Conservation (phyloP, 2,113 vertebrate genomes). For the Crotalus horridus region DNA sequence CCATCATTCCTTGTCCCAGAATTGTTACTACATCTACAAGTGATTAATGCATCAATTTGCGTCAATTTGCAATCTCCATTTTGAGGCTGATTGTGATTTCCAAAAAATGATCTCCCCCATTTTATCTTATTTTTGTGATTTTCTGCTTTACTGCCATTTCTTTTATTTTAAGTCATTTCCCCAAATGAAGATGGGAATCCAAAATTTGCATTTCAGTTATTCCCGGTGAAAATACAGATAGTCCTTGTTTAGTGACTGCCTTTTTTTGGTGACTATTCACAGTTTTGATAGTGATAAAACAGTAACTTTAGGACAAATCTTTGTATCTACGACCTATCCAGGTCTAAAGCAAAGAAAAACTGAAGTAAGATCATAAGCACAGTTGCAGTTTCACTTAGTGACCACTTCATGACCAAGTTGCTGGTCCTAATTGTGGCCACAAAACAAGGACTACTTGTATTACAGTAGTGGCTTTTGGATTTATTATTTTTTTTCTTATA, state of each 20-base stretch:
- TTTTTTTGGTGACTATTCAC: not conserved
- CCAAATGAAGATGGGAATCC: not conserved
- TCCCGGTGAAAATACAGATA: not conserved
- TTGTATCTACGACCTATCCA: not conserved
- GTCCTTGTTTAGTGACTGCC: not conserved
- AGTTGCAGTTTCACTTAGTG: not conserved
- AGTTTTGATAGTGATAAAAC: not conserved
- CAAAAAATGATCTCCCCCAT: not conserved
- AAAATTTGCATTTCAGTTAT: not conserved
- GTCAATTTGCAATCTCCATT: not conserved
- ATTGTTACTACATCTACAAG: not conserved
- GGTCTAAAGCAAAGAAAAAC: not conserved
- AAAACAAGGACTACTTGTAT: not conserved
- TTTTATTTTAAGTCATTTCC: not conserved
- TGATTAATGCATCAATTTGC: not conserved
- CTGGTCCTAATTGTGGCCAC: not conserved
- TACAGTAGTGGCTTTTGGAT: not conserved
- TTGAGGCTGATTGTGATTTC: not conserved
- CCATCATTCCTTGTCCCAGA: not conserved
- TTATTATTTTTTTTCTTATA: not conserved
- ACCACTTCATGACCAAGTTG: not conserved
- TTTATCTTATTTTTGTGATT: not conserved
- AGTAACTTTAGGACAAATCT: not conserved
- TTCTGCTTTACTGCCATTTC: not conserved
- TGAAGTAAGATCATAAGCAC: too few relatives aligned